Evolutionary conservation across 2,113 vertebrate genomes (phyloP), one percentile per base, ranked within the genome.

Genomic region (Cottus gobio): DNA sequence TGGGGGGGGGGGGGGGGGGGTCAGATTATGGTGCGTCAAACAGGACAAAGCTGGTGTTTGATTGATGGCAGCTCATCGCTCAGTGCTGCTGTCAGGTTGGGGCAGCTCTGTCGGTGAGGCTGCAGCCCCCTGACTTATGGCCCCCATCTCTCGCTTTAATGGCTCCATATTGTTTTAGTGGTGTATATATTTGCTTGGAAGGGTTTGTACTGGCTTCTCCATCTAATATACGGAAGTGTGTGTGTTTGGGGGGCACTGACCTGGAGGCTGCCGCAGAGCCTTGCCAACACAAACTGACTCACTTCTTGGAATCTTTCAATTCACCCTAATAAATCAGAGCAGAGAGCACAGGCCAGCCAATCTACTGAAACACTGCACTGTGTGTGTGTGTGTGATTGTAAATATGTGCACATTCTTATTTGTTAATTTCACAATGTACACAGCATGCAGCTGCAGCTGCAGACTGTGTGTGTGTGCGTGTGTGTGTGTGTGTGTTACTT

Each of bases 221-320:
- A 15, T 71, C 48, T 81, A 61, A 81, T 71, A 79, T 50, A 70
- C 61, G 46, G 57, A 71, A 67, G 65, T 75, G 78, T 71, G 71
- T 72, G 52, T 48, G 44, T 24, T 60, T 31, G 6, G 30, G 76
- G 71, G 68, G 16, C 5, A 7, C 12, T 73, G 71, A 75, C 86
- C 75, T 75, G 62, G 50, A 82, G 70, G 42, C 85, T 74, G 71
- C 7, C 72, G 77, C 61, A 66, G 28, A 56, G 77, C 58, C 56
- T 34, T 79, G 88, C 91, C 90, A 93, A 91, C 63, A 85, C 70
- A 88, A 87, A 90, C 78, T 46, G 64, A 87, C 84, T 87, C 85
- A 75, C 80, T 77, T 87, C 78, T 87, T 87, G 77, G 83, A 89
- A 91, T 87, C 70, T 77, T 88, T 90, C 72, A 86, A 85, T 88